phyloP scores from a whole-genome alignment of 2,797 vertebrate species.

The Lithobates sylvaticus region DNA sequence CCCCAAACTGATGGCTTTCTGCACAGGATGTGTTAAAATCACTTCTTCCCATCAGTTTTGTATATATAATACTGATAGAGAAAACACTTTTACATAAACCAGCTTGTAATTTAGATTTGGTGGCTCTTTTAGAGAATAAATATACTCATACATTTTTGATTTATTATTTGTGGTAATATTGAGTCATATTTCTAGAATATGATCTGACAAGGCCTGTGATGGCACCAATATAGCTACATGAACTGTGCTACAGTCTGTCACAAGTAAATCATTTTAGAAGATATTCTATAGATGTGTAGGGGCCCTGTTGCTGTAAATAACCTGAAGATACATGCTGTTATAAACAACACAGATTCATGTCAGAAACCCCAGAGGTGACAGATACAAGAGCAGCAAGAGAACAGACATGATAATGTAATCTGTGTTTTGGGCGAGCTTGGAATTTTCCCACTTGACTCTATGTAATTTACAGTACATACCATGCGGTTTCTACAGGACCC shows the following conservation, averaged over 20 bases:
- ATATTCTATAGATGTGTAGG: not conserved
- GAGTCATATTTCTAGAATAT: not conserved
- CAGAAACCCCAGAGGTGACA: slow-evolving; percentile 8
- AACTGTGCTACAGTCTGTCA: not conserved
- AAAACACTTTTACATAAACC: no score
- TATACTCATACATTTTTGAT: not conserved
- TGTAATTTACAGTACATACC: not conserved
- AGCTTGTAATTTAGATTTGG: no score
- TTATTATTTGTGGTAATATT: not conserved
- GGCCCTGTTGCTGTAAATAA: not conserved
- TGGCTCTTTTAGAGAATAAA: no score
- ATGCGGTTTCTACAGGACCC: not conserved
- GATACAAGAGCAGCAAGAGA: not conserved
- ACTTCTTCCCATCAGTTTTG: no score
- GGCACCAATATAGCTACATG: not conserved
- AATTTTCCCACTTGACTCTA: not conserved
- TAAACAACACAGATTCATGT: not conserved
- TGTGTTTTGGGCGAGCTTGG: not conserved
- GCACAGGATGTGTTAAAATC: no score
- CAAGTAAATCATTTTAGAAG: not conserved
- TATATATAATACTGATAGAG: no score
- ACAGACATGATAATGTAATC: slow-evolving; percentile 4
- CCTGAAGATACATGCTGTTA: slow-evolving; percentile 7
- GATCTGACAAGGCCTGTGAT: not conserved
- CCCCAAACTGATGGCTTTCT: no score